Conservation (phyloP, 2,888 invertebrate genomes). For the Tetranychus piercei region DNA sequence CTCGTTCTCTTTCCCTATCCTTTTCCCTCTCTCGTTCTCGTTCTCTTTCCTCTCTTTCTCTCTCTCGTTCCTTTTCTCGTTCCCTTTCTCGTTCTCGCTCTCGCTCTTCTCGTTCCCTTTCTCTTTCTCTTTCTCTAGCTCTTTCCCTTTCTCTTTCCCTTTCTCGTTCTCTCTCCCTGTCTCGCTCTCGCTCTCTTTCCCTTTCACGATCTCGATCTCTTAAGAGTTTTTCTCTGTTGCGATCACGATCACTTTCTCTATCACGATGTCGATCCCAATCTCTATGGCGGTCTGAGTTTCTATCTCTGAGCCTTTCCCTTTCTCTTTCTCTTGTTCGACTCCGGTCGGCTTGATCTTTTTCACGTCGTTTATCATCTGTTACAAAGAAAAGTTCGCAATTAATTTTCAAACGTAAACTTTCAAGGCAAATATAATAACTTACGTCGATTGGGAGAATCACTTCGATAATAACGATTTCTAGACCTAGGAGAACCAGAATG, state of each 20-base stretch:
- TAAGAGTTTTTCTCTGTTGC: no score
- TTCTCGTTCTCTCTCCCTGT: constrained; percentile 16
- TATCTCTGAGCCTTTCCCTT: not conserved
- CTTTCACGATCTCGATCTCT: no score
- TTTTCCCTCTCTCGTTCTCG: constrained; percentile 30
- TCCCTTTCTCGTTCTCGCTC: no score
- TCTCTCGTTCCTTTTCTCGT: no score
- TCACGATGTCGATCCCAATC: not conserved
- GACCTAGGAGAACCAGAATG: constrained; percentile 29
- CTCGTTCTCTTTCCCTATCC: constrained; percentile 33
- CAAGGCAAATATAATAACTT: no score
- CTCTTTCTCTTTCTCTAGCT: constrained; percentile 25
- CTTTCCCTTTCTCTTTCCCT: constrained; percentile 14
- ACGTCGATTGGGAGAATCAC: not conserved
- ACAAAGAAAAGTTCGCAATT: not conserved
- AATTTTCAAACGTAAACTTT: not conserved
- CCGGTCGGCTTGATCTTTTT: not conserved
- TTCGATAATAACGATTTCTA: constrained; percentile 27
- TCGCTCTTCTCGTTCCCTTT: constrained; percentile 19
- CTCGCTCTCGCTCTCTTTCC: not conserved
- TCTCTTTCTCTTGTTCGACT: constrained; percentile 6
- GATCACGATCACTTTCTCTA: no score
- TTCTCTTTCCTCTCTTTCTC: constrained; percentile 20
- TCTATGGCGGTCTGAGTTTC: not conserved
- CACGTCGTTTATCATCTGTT: not conserved